These are phyloP conservation scores for Tragelaphus oryx DNA, from an alignment of 2,797 vertebrate species.

Conservation along the genomic window DNA sequence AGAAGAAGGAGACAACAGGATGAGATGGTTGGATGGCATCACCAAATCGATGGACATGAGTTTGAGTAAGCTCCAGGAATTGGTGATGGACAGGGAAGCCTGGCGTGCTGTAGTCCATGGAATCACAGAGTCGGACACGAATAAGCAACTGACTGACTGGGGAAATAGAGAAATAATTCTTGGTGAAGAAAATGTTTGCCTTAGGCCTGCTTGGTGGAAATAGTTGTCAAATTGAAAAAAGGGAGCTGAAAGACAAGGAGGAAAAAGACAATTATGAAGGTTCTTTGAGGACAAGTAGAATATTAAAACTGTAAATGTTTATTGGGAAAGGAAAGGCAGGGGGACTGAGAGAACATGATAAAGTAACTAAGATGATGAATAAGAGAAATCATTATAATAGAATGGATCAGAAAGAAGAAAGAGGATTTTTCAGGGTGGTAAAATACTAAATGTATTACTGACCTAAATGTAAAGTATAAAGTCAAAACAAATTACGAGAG, in stretches of 20 bases:
- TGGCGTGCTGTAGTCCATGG: neutral
- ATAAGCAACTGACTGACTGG: neutral
- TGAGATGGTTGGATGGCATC: neutral
- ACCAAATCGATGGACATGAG: neutral
- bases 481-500: conserved; percentile 6
- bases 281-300: neutral
- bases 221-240: neutral
- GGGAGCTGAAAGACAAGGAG: neutral
- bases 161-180: neutral
- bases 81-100: neutral
- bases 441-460: conserved; percentile 7
- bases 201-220: neutral
- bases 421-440: neutral
- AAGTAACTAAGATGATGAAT: neutral
- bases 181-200: conserved; percentile 12
- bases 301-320: neutral
- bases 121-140: neutral
- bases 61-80: neutral
- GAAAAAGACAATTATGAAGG: neutral
- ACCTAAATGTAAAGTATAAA: conserved; percentile 15
- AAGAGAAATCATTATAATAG: neutral
- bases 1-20: neutral
- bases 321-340: neutral
- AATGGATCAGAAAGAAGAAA: neutral
- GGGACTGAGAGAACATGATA: neutral